Evolutionary conservation across 2,797 vertebrate genomes (phyloP).

Genomic region (Aplochiton taeniatus): DNA sequence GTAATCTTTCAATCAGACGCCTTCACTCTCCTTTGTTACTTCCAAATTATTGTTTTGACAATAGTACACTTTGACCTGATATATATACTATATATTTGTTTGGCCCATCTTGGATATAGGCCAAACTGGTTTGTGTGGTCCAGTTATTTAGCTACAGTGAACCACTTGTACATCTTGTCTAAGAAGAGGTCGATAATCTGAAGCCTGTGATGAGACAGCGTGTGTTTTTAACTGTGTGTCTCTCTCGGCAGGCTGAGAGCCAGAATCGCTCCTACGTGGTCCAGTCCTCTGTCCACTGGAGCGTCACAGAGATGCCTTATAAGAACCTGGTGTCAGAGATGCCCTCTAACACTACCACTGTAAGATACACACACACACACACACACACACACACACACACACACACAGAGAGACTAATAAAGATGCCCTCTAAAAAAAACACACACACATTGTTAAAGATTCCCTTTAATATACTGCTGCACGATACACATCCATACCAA

Average conservation of each 20-base stretch:
- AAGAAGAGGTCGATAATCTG: not conserved
- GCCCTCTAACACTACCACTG: conserved; percentile 76
- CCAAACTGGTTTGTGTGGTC: not conserved
- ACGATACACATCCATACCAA: not conserved
- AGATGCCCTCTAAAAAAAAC: conserved; percentile 5
- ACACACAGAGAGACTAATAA: not conserved
- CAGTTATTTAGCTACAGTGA: not conserved
- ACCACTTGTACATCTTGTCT: not conserved
- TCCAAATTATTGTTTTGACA: too few relatives aligned
- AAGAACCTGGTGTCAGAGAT: conserved; percentile 86
- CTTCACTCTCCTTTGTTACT: too few relatives aligned
- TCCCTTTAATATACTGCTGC: not conserved
- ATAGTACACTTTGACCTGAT: too few relatives aligned
- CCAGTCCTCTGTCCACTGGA: conserved; percentile 87
- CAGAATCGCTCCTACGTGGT: conserved; percentile 90
- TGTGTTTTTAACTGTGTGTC: conserved; percentile 4
- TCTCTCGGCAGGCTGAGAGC: conserved; percentile 79
- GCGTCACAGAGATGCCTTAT: conserved; percentile 92
- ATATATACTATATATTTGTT: too few relatives aligned
- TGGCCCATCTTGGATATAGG: too few relatives aligned
- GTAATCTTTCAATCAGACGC: too few relatives aligned
- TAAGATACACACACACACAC: conserved; percentile 34
- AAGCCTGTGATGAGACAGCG: not conserved
- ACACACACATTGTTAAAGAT: not conserved
- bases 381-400: conserved; percentile 5